A percentile compares a stretch with the other conserved stretches of the same genome.
phyloP scores from a whole-genome alignment of 2,113 vertebrate species.

The Capricornis sumatraensis region DNA sequence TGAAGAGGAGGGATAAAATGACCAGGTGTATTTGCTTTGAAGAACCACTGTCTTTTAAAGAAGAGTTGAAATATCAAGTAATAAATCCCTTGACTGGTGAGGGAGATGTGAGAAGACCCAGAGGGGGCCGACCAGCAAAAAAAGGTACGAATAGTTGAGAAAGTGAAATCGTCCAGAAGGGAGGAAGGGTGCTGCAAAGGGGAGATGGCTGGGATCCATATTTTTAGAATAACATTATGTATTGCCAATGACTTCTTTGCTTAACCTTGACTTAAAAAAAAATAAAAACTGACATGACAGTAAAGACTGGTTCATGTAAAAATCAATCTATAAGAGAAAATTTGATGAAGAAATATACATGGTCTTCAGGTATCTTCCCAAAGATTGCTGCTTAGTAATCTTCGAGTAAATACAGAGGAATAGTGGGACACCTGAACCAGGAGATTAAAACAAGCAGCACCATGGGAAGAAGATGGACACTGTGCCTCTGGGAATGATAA shows the following conservation, averaged over 20 bases:
- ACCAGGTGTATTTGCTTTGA: not conserved
- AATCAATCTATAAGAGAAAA: not conserved
- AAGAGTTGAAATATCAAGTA: not conserved
- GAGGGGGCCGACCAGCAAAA: not conserved
- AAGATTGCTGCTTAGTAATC: not conserved
- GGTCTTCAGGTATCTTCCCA: not conserved
- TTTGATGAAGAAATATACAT: not conserved
- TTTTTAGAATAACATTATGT: not conserved
- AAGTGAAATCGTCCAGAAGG: rapidly evolving
- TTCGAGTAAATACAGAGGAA: not conserved
- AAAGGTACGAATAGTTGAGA: rapidly evolving
- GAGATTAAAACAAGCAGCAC: not conserved
- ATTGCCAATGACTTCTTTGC: not conserved
- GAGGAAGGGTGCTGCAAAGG: not conserved
- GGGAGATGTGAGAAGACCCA: not conserved
- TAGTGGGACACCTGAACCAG: not conserved
- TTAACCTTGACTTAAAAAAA: not conserved
- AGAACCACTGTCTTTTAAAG: not conserved
- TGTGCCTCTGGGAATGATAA: not conserved
- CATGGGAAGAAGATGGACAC: not conserved
- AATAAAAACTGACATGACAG: not conserved
- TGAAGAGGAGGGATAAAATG: not conserved
- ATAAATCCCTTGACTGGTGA: not conserved
- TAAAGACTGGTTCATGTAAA: not conserved
- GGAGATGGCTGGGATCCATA: not conserved